phyloP scores from a whole-genome alignment of 1,140 invertebrate species.

The Ephestia elutella region DNA sequence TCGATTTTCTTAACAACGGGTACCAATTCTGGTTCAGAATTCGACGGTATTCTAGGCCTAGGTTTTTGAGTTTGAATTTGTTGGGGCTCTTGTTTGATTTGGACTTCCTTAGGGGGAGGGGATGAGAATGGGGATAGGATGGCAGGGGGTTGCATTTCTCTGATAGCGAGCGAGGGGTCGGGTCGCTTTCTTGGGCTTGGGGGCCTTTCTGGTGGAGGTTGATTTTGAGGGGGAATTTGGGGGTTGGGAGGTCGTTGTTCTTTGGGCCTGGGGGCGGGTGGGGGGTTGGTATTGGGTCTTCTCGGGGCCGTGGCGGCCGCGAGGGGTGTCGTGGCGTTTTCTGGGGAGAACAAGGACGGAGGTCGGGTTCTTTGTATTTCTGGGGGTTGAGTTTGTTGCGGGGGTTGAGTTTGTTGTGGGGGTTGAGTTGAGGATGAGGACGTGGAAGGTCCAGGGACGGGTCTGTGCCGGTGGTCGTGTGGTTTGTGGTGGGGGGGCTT shows the following conservation, averaged over 20 bases:
- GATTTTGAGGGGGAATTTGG: constrained; percentile 10
- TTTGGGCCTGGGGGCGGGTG: constrained; percentile 24
- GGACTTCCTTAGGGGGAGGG: constrained; percentile 24
- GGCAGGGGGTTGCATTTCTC: constrained; percentile 62
- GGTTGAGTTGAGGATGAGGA: constrained; percentile 15
- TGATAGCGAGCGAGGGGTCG: constrained; percentile 40
- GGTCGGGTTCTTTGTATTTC: constrained; percentile 51
- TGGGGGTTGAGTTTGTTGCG: constrained; percentile 22
- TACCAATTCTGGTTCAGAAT: constrained; percentile 58
- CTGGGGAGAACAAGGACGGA: constrained; percentile 59
- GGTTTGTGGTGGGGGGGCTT: constrained; percentile 55
- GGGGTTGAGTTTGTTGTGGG: constrained; percentile 12
- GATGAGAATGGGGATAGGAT: constrained; percentile 66
- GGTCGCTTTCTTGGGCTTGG: constrained; percentile 53
- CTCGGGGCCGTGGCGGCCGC: constrained; percentile 40
- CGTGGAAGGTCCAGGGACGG: constrained; percentile 16
- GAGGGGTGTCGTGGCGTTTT: constrained; percentile 49
- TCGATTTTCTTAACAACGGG: constrained; percentile 65
- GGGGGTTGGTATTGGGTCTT: constrained; percentile 24
- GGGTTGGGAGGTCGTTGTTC: constrained; percentile 4
- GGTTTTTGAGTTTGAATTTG: constrained; percentile 28
- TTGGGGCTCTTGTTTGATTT: constrained; percentile 13
- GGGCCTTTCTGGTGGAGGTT: constrained; percentile 18
- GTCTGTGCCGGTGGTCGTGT: constrained; percentile 42
- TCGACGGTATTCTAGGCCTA: constrained; percentile 40